These are phyloP conservation scores for Ptychochromis oligacanthus DNA, from an alignment of 2,113 vertebrate genomes.

Conservation along the genomic window DNA sequence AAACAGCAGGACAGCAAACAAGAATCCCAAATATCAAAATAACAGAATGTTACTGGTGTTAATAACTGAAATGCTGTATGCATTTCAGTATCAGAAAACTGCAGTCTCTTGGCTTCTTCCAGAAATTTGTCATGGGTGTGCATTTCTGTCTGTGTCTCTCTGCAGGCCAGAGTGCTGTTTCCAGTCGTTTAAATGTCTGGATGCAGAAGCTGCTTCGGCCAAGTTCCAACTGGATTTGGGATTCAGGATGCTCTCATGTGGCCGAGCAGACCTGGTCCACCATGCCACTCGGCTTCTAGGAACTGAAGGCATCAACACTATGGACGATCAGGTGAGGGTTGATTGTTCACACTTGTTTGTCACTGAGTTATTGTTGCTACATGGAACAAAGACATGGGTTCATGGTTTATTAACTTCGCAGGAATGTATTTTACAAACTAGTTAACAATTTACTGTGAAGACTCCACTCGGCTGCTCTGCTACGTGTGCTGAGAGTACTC, in stretches of 20 bases:
- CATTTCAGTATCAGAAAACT: too few species aligned
- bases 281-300: slow-evolving; percentile 88
- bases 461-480: background rate
- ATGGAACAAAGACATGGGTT: background rate
- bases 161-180: slow-evolving; percentile 88
- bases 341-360: background rate
- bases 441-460: background rate
- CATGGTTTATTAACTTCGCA: too few species aligned
- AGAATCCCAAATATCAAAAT: background rate
- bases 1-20: background rate
- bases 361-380: background rate
- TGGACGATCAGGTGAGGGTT: slow-evolving; percentile 90
- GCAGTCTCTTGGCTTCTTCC: background rate
- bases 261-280: slow-evolving; percentile 89
- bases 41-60: background rate
- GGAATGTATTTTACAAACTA: background rate
- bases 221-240: slow-evolving; percentile 91
- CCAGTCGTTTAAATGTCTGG: slow-evolving; percentile 87
- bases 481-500: too few species aligned
- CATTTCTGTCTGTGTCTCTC: background rate
- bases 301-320: slow-evolving; percentile 84
- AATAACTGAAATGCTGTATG: background rate
- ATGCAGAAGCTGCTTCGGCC: slow-evolving; percentile 86
- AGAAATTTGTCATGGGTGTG: background rate
- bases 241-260: slow-evolving; percentile 93